A percentile compares a stretch with the other conserved stretches of the same genome.
phyloP scores from a whole-genome alignment of 1,140 invertebrate genomes.

The Bombus sylvicola region DNA sequence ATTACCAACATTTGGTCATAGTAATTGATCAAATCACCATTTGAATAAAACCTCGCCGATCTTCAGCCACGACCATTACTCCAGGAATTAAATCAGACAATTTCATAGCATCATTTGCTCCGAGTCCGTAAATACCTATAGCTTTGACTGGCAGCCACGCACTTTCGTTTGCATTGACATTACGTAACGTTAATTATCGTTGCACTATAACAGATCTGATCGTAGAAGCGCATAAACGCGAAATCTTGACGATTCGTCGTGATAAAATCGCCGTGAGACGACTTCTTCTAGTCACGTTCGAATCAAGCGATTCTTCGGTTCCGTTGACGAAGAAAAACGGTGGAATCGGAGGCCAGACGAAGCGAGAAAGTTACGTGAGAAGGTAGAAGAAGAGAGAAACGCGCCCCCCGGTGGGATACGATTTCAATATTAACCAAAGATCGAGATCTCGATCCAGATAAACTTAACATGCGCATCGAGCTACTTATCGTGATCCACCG shows the following conservation, averaged over 20 bases:
- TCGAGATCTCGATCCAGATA: slow-evolving; percentile 41
- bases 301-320: neutral
- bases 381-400: too few species aligned
- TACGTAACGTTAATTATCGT: neutral
- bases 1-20: neutral
- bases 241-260: neutral
- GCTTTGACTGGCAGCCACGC: neutral
- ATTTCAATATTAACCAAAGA: slow-evolving; percentile 53
- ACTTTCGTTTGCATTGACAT: neutral
- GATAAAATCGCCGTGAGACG: neutral
- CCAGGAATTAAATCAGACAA: neutral
- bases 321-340: neutral
- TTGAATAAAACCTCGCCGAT: neutral
- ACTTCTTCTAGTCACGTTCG: neutral
- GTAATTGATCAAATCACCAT: neutral
- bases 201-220: neutral
- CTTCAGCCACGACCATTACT: neutral
- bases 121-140: neutral
- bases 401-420: slow-evolving; percentile 3
- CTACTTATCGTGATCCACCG: slow-evolving; percentile 32
- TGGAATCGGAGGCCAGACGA: too few species aligned
- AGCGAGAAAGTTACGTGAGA: neutral
- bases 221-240: neutral
- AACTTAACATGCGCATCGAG: slow-evolving; percentile 41
- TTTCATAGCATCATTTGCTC: neutral